These are phyloP conservation scores for Drosophila sp. DNA, from an alignment of 1,140 invertebrate species.

Conservation along the genomic window DNA sequence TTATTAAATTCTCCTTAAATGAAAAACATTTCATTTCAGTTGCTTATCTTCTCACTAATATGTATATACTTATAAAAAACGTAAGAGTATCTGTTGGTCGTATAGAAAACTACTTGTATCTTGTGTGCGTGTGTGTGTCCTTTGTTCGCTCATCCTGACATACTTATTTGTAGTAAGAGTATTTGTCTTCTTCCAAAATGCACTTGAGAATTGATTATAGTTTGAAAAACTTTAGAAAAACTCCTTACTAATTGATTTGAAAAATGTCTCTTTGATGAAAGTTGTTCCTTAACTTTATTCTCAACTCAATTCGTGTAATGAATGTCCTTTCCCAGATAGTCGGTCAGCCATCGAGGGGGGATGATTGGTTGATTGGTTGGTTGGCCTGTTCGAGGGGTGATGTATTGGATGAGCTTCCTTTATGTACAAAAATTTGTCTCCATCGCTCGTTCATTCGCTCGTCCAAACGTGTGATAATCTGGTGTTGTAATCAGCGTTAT, in stretches of 20 bases:
- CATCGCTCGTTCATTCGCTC: conserved; percentile 18
- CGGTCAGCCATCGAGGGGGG: not conserved
- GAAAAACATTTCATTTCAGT: no score
- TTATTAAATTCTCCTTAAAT: no score
- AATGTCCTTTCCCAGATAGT: conserved; percentile 24
- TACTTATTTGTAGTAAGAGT: not conserved
- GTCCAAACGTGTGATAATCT: conserved; percentile 73
- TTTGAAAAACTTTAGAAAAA: not conserved
- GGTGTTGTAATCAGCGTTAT: conserved; percentile 57
- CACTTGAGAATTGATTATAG: conserved; percentile 4
- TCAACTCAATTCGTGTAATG: conserved; percentile 28
- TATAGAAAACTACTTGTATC: no score
- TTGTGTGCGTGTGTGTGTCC: not conserved
- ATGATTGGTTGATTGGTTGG: conserved; percentile 27
- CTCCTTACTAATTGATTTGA: conserved; percentile 64
- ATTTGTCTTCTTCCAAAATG: not conserved
- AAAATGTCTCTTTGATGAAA: conserved; percentile 53
- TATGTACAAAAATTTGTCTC: conserved; percentile 17
- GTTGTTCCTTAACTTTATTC: conserved; percentile 23
- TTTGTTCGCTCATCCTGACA: not conserved
- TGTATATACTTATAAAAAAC: no score
- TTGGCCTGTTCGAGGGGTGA: conserved; percentile 14
- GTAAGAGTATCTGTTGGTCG: no score
- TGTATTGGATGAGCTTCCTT: not conserved
- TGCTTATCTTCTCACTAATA: no score